Evolutionary conservation across 2,113 vertebrate genomes (phyloP).

Genomic region (Protobothrops flavoviridis): DNA sequence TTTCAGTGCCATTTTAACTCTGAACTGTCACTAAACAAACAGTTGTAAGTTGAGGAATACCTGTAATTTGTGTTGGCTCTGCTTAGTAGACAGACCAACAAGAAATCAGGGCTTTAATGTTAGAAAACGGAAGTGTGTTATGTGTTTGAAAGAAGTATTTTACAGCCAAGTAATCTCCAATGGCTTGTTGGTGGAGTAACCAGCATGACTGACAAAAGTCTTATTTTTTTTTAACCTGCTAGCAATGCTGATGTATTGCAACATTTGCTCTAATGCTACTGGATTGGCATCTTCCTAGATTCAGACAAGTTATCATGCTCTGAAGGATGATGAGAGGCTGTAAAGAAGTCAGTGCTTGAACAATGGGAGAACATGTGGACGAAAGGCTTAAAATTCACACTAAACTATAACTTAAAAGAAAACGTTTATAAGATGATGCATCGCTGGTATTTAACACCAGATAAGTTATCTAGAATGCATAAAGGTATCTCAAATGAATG

Average conservation of each 20-base stretch:
- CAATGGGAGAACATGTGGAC: too few relatives aligned
- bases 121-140: background rate
- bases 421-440: too few relatives aligned
- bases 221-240: background rate
- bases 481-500: too few relatives aligned
- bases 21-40: too few relatives aligned
- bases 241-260: background rate
- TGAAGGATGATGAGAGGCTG: background rate
- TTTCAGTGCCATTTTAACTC: too few relatives aligned
- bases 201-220: background rate
- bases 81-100: background rate
- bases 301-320: background rate
- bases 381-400: too few relatives aligned
- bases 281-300: background rate
- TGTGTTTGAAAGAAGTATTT: background rate
- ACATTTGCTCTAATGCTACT: background rate
- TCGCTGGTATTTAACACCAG: too few relatives aligned
- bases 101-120: background rate
- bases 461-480: too few relatives aligned
- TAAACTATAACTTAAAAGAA: too few relatives aligned
- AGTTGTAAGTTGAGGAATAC: too few relatives aligned
- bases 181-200: background rate
- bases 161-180: background rate
- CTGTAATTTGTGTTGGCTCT: background rate
- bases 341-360: background rate